Percentiles rank a stretch among this genome's conserved stretches.
Evolutionary conservation across 2,797 vertebrate species (phyloP).

Genomic region (Gila robusta): DNA sequence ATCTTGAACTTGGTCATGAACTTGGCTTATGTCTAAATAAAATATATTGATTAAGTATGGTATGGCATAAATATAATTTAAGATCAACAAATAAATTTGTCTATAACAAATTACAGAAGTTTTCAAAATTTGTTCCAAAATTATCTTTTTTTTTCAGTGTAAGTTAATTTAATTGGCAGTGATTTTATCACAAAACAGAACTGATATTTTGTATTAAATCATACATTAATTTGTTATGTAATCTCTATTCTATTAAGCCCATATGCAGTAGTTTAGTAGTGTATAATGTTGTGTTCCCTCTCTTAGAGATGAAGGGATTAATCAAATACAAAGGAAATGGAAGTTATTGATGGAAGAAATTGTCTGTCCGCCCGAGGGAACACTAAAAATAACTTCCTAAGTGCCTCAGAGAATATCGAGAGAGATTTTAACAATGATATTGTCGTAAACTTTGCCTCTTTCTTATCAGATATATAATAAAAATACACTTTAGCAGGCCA

Average conservation of each 20-base stretch:
- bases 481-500: not conserved
- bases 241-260: not conserved
- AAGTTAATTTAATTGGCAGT: not conserved
- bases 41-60: too few species aligned
- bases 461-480: constrained; percentile 1
- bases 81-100: not conserved
- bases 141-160: not conserved
- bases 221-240: not conserved
- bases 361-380: not conserved
- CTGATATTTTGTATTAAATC: not conserved
- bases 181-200: not conserved
- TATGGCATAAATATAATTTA: not conserved
- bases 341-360: constrained; percentile 15
- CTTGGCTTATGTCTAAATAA: too few species aligned
- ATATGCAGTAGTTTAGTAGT: not conserved
- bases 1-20: too few species aligned
- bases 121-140: too few species aligned
- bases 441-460: not conserved
- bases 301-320: constrained; percentile 22
- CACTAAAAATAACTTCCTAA: constrained; percentile 29
- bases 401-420: not conserved
- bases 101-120: not conserved
- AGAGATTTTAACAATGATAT: not conserved
- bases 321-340: constrained; percentile 30
- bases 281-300: not conserved